Evolutionary conservation across 2,113 vertebrate genomes (phyloP), one percentile per base, ranked within the genome.

Genomic region (Himantopus leucocephalus): DNA sequence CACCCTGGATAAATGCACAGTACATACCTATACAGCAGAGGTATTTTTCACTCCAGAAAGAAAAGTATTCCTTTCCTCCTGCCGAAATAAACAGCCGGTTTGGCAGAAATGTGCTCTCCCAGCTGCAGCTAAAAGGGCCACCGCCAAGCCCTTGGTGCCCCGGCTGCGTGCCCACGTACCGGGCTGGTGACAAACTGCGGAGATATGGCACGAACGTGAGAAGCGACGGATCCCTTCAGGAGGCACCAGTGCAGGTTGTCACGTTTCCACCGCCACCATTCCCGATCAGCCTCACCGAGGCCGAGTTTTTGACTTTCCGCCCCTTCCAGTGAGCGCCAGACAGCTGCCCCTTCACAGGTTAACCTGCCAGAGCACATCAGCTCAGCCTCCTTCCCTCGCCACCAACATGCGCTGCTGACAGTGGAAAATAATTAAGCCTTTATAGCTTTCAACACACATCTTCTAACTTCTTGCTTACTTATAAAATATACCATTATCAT

Each of bases 161-260:
- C 2, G 0, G 19, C 20, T 70, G 45, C 50, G 10, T 4, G 10
- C 5, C 56, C 45, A 29, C 1, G 0, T 21, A 23, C 32, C 1
- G 14, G 35, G 45, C 76, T 71, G 35, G 34, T 60, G 60, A 43
- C 22, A n/a, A 55, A 60, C 67, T 60, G 62, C 62, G 64, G 60
- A 20, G 64, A 9, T 6, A 5, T 0, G 17, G 66, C 66, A 82
- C 6, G 27, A 67, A 56, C 2, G 27, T 72, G 14, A 22, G 26
- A 41, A 66, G 52, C 53, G 39, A 4, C 0, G 16, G 15, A 64
- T 47, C 15, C 7, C 1, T 39, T 53, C 2, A 2, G 30, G 50
- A 74, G 45, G 24, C 20, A 5, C 26, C 70, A 2, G 4, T 5
- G 29, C 17, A 79, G 27, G 27, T 5, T 43, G 35, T 39, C 56